Evolutionary conservation across 2,797 vertebrate species (phyloP).

Genomic region (Siniperca scherzeri): DNA sequence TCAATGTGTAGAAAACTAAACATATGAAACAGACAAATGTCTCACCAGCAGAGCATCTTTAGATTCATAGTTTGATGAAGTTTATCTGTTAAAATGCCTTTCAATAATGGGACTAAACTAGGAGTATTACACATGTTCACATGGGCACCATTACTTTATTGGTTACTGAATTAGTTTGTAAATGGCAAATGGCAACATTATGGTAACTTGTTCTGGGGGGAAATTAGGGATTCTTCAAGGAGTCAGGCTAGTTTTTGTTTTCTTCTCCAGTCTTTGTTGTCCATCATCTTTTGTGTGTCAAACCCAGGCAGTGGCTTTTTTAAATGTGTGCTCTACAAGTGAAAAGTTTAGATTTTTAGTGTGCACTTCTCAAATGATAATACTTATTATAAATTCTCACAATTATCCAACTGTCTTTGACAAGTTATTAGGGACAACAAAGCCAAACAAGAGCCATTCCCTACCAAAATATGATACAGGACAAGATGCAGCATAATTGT

Average conservation of each 20-base stretch:
- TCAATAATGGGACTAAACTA: not conserved
- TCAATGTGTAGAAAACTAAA: too few relatives aligned
- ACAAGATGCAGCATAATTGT: constrained; percentile 56
- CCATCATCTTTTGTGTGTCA: not conserved
- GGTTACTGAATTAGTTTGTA: not conserved
- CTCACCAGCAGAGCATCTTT: not conserved
- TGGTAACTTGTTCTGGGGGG: not conserved
- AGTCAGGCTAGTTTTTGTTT: not conserved
- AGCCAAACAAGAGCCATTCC: constrained; percentile 34
- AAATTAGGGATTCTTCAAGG: not conserved
- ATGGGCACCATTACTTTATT: not conserved
- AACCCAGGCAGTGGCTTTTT: not conserved
- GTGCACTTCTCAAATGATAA: constrained; percentile 11
- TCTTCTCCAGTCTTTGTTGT: not conserved
- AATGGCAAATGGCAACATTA: not conserved
- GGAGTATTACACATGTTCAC: not conserved
- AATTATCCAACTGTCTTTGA: constrained; percentile 40
- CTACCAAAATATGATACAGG: constrained; percentile 45
- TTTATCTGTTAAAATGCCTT: not conserved
- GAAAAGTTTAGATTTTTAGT: constrained; percentile 20
- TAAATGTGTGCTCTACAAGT: not conserved
- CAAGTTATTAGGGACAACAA: constrained; percentile 45
- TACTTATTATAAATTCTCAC: constrained; percentile 17
- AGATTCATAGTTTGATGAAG: not conserved
- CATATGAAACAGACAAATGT: too few relatives aligned